These are phyloP conservation scores for Conops quadrifasciatus DNA, from an alignment of 2,888 invertebrate genomes.

Conservation along the genomic window DNA sequence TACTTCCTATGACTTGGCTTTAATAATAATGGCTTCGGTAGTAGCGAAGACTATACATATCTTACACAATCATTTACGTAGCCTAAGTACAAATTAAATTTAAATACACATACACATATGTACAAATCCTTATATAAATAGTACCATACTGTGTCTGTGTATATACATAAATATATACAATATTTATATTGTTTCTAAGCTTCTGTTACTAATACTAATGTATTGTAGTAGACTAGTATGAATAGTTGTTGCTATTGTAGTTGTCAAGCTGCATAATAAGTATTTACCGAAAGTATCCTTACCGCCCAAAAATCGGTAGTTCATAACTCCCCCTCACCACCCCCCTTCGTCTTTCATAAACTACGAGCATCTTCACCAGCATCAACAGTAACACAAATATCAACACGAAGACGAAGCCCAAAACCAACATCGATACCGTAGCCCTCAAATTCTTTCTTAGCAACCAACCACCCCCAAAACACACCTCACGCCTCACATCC, in stretches of 20 bases:
- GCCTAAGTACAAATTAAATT: too few species aligned
- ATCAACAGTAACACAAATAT: background rate
- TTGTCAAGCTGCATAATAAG: conserved; percentile 22
- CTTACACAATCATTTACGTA: too few species aligned
- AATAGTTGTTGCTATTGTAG: conserved; percentile 13
- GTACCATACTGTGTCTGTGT: background rate
- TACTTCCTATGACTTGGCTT: too few species aligned
- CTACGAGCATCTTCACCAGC: background rate
- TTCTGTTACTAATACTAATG: background rate
- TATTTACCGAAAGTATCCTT: conserved; percentile 11
- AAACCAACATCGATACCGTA: background rate
- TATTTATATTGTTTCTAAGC: conserved; percentile 12
- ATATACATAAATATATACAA: background rate
- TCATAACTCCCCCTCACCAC: background rate
- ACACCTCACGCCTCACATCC: too few species aligned
- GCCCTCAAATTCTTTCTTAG: too few species aligned
- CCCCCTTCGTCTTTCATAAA: background rate
- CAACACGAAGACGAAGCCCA: background rate
- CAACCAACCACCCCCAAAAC: too few species aligned
- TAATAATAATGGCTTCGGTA: too few species aligned
- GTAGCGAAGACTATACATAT: too few species aligned
- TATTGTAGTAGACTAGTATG: background rate
- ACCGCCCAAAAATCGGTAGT: background rate
- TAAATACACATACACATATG: too few species aligned
- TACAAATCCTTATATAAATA: too few species aligned